Conservation (phyloP, 2,888 invertebrate species). For the Nymphalis urticae region DNA sequence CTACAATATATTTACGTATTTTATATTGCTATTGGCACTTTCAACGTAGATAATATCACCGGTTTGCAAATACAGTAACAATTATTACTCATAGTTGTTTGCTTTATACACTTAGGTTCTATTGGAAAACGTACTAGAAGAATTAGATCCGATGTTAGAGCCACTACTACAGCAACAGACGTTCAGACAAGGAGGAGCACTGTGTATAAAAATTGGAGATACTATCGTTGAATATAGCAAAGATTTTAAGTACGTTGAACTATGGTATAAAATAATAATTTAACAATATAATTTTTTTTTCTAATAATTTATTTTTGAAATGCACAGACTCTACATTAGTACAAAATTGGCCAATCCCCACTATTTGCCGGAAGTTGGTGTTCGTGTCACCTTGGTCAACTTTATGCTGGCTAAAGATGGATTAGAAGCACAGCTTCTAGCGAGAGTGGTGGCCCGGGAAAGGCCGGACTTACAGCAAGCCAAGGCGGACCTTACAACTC, state of each 20-base stretch:
- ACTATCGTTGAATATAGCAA: conserved; percentile 93
- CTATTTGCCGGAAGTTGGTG: conserved; percentile 95
- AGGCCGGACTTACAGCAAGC: conserved; percentile 95
- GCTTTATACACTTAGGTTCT: conserved; percentile 79
- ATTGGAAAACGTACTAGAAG: conserved; percentile 95
- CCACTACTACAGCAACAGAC: conserved; percentile 94
- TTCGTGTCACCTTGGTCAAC: conserved; percentile 94
- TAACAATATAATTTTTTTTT: neutral
- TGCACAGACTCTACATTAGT: conserved; percentile 91
- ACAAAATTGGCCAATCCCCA: conserved; percentile 97
- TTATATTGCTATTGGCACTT: neutral
- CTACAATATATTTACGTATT: too few relatives aligned
- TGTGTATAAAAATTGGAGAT: conserved; percentile 95
- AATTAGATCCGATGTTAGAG: conserved; percentile 94
- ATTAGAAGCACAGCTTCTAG: conserved; percentile 92
- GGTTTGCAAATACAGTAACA: too few relatives aligned
- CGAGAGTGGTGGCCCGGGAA: conserved; percentile 95
- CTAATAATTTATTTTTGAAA: neutral
- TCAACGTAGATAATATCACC: neutral
- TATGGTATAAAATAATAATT: conserved; percentile 1
- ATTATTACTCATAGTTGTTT: neutral
- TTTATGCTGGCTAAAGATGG: conserved; percentile 96
- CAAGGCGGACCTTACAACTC: conserved; percentile 92
- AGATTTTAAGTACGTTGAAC: conserved; percentile 85
- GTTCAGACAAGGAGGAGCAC: conserved; percentile 93